Evolutionary conservation across 2,888 invertebrate genomes (phyloP).

Genomic region (Brachypalpus laphriformis): DNA sequence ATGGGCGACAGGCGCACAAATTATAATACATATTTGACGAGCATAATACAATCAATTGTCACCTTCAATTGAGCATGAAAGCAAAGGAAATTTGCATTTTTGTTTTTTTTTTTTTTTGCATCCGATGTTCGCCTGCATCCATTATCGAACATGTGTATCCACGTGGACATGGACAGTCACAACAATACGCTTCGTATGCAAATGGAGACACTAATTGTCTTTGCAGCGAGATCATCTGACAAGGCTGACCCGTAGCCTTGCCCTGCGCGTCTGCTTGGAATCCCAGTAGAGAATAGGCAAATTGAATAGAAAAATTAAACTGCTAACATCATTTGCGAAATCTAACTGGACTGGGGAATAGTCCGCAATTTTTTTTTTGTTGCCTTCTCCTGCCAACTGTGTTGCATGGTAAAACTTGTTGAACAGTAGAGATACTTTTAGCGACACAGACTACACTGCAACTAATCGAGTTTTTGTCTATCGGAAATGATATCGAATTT

Average conservation of each 20-base stretch:
- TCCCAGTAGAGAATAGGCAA: slow-evolving; percentile 63
- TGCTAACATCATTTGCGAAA: slow-evolving; percentile 68
- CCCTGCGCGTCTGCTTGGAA: slow-evolving; percentile 43
- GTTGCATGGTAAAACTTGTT: slow-evolving; percentile 56
- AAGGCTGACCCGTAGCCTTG: neutral
- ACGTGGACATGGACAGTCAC: slow-evolving; percentile 42
- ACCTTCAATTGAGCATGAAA: slow-evolving; percentile 69
- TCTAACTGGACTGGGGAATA: slow-evolving; percentile 54
- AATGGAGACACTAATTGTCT: slow-evolving; percentile 34
- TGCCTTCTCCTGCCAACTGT: neutral
- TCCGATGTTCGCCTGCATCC: neutral
- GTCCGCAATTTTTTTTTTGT: neutral
- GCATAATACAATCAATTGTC: slow-evolving; percentile 72
- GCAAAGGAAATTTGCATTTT: slow-evolving; percentile 68
- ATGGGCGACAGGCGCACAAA: slow-evolving; percentile 64
- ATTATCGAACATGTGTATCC: slow-evolving; percentile 24
- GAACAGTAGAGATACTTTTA: slow-evolving; percentile 36
- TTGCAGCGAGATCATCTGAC: neutral
- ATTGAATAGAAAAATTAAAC: slow-evolving; percentile 73
- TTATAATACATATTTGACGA: slow-evolving; percentile 72
- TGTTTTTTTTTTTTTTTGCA: slow-evolving; percentile 22
- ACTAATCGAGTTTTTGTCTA: slow-evolving; percentile 68
- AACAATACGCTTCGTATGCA: slow-evolving; percentile 2
- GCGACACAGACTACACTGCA: slow-evolving; percentile 11
- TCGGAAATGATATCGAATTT: slow-evolving; percentile 69